phyloP scores from a whole-genome alignment of 1,140 invertebrate genomes.

The Arion vulgaris region DNA sequence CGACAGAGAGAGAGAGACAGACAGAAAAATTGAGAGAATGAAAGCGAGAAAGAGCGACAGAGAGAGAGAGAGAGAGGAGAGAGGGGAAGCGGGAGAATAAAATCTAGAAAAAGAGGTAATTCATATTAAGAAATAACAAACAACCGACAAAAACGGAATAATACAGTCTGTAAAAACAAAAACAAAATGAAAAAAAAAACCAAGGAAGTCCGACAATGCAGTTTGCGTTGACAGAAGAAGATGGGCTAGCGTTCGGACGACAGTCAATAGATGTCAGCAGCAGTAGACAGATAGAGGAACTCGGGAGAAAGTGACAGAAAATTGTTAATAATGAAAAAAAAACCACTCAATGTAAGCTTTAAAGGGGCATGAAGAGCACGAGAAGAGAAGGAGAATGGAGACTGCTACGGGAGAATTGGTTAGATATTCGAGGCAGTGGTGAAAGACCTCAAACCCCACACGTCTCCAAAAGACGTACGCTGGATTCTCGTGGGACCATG shows the following conservation, averaged over 20 bases:
- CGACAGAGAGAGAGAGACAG: too few species aligned
- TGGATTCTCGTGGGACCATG: conserved; percentile 7
- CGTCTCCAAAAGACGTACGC: conserved; percentile 16
- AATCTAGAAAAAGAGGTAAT: too few species aligned
- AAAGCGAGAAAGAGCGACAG: too few species aligned
- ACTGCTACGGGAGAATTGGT: not conserved
- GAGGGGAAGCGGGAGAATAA: too few species aligned
- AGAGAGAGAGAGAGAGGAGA: too few species aligned
- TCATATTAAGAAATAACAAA: too few species aligned
- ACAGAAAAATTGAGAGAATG: too few species aligned
- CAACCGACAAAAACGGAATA: too few species aligned
- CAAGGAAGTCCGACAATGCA: too few species aligned
- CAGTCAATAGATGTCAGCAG: not conserved
- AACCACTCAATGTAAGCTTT: not conserved
- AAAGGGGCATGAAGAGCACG: not conserved
- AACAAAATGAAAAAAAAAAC: too few species aligned
- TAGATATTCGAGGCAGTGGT: not conserved
- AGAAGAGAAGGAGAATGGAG: not conserved
- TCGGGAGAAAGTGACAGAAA: not conserved
- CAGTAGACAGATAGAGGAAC: not conserved
- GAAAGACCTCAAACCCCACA: conserved; percentile 3
- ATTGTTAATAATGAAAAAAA: not conserved
- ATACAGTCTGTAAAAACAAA: too few species aligned
- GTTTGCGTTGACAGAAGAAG: too few species aligned
- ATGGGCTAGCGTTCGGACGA: not conserved